Base-by-base conservation (phyloP, 2,113 vertebrate species). In the Emydocephalus ijimae region DNA sequence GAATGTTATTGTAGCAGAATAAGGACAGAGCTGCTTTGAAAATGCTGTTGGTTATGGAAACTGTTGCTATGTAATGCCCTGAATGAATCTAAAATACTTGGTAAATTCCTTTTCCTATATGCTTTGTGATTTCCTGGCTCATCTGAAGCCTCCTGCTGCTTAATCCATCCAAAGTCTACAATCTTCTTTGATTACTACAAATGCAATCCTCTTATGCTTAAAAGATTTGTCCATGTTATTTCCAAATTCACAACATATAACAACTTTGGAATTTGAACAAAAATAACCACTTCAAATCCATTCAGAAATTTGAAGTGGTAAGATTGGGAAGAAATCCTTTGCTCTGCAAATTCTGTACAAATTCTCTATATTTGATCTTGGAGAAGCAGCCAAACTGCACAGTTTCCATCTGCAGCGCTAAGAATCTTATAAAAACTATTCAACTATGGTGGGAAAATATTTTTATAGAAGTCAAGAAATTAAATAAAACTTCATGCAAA, bases 121-220 rank as follows among this genome's bases (percentile, higher is more conserved):
- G 89, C 94, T 96, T 95, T 9, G 15, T 94, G 94, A 93, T 95
- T 93, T 94, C 95, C 95, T 88, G 90, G 91, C 85, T 90, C 88
- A 95, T 95, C 91, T 90, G 90, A 93, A 93, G 96, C 52, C 94
- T 96, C 96, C 93, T 0, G 29, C 95, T 20, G 90, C 88, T 97
- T 95, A 97, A 96, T 95, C 95, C 96, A 93, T 56, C 34, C 86
- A n/a, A 56, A 93, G 64, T 59, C 93, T 0, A 11, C 39, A 23
- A 85, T 94, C 92, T 94, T 94, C 93, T 97, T 95, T 95, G 94
- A 96, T 96, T 91, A 92, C 29, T 91, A 92, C 91, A 94, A 92
- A 91, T 15, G 54, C 91, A 86, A 90, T 48, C 85, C 88, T 95
- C 92, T 95, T 95, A 96, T 1, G 56, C 50, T 92, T 94, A 95